Evolutionary conservation across 35 echinoderm and acorn worm genomes (phyloP), one percentile per base, ranked within the genome.

Genomic region (Acanthaster planci): DNA sequence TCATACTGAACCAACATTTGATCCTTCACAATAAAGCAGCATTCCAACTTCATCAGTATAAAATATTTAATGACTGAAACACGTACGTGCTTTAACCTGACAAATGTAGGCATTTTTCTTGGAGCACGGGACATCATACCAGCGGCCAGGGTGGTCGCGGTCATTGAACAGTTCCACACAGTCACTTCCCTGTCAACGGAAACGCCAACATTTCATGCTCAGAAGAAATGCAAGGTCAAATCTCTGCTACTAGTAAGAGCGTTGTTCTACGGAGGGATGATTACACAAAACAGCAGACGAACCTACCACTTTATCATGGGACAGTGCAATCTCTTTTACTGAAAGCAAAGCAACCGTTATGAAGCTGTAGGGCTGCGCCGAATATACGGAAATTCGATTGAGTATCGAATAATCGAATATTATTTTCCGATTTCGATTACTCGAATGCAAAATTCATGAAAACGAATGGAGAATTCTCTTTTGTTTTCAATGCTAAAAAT

Each of bases 1-100:
- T 21, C 14, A 18, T n/a, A 26, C 0, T 59, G 17, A 7, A 59
- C 0, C 19, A 59, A n/a, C 0, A 6, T 59, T 26, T 59, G 2
- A n/a, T n/a, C n/a, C n/a, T n/a, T n/a, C n/a, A n/a, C n/a, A n/a
- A 7, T 18, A 14, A n/a, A 59, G 56, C 19, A 59, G 19, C 27
- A 23, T 14, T n/a, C 19, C 17, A n/a, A 26, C 8, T n/a, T n/a
- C 14, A 59, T 5, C 17, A n/a, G 19, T 59, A n/a, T n/a, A 59
- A 18, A 4, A 26, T 59, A 18, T 17, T 59, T 8, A 1, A 59
- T 59, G 0, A n/a, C 5, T 21, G 19, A 26, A 59, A 26, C 27
- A 59, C 56, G 27, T 59, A 59, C 56, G 19, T 59, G 56, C 56
- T 26, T 59, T 59, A 59, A 59, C 56, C 27, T 59, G 56, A 59